Percentiles rank a stretch among this genome's conserved stretches.
phyloP scores from a whole-genome alignment of 2,113 vertebrate species.

The Astatoreochromis straeleni region DNA sequence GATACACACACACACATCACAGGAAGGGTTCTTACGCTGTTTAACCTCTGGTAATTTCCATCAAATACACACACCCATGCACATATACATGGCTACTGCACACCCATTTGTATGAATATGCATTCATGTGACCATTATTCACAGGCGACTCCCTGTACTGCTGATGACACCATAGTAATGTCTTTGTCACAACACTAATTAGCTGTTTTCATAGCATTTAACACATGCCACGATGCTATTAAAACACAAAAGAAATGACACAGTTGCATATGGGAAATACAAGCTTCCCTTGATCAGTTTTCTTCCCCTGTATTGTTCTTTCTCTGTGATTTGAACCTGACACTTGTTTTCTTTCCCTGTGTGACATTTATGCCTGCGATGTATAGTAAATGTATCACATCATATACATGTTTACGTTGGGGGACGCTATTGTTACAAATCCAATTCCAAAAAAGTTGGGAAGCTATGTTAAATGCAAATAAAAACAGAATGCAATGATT shows the following conservation, averaged over 20 bases:
- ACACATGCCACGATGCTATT: background rate
- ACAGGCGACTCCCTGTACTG: background rate
- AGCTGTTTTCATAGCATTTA: background rate
- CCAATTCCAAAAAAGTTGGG: background rate
- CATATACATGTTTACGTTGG: background rate
- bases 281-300: constrained; percentile 2
- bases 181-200: background rate
- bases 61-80: background rate
- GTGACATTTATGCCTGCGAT: background rate
- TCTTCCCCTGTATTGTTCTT: constrained; percentile 5
- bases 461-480: background rate
- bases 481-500: background rate
- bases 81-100: background rate
- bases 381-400: background rate
- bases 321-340: background rate
- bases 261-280: background rate
- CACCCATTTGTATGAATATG: background rate
- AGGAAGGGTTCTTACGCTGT: background rate
- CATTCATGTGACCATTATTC: background rate
- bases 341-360: background rate
- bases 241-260: background rate
- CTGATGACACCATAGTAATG: background rate
- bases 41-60: constrained; percentile 44
- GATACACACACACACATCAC: background rate
- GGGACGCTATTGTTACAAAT: background rate